These are phyloP conservation scores for Bimastos eiseni DNA, from an alignment of 2,888 invertebrate species.

Conservation along the genomic window DNA sequence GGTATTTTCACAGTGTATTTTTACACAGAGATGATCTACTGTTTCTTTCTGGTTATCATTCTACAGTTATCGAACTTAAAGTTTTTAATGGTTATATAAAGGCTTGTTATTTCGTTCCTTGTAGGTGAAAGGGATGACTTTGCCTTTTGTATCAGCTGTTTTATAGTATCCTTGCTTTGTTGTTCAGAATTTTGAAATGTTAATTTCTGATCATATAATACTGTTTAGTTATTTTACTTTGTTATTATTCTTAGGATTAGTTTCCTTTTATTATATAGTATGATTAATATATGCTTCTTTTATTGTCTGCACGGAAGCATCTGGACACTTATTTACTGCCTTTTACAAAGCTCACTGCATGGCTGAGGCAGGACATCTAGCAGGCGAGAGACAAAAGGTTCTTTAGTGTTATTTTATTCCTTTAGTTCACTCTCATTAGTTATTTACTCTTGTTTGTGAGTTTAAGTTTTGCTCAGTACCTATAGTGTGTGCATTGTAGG, in stretches of 20 bases:
- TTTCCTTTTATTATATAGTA: neutral
- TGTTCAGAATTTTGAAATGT: neutral
- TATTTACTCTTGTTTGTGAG: neutral
- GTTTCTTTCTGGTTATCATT: neutral
- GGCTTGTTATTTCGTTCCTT: no score
- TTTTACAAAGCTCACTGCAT: no score
- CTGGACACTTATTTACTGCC: no score
- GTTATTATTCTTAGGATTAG: neutral
- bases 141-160: neutral
- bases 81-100: neutral
- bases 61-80: no score
- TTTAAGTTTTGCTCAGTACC: neutral
- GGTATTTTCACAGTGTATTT: neutral
- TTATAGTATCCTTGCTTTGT: neutral
- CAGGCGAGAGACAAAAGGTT: no score
- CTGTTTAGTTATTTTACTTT: neutral
- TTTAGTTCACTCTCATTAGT: neutral
- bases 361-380: no score
- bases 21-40: neutral
- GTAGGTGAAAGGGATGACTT: neutral
- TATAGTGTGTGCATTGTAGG: neutral
- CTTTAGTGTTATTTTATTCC: neutral
- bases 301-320: neutral
- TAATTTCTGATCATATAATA: neutral
- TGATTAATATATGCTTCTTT: neutral